Evolutionary conservation across 2,113 vertebrate species (phyloP).

Genomic region (Podilymbus podiceps): DNA sequence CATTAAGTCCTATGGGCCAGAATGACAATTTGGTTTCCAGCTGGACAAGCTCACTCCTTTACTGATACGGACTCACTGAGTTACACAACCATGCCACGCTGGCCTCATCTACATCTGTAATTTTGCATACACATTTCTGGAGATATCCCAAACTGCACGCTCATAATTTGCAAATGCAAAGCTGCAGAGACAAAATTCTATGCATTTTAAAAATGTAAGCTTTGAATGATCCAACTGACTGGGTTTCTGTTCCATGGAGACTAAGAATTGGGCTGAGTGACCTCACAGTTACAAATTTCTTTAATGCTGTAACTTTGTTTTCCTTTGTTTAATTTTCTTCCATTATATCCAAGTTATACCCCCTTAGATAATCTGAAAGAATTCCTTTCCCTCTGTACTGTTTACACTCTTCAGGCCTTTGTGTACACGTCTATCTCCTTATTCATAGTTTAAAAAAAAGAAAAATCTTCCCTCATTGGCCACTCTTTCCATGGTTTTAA

Average conservation of each 20-base stretch:
- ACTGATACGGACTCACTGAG: neutral
- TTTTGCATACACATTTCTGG: fast-evolving
- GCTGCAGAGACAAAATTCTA: neutral
- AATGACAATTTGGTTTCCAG: neutral
- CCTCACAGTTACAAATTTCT: neutral
- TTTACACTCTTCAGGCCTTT: constrained; percentile 61
- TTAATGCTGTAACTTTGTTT: neutral
- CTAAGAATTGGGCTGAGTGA: neutral
- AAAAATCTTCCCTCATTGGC: constrained; percentile 28
- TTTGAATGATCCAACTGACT: neutral
- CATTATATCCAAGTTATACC: constrained; percentile 51
- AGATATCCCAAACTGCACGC: neutral
- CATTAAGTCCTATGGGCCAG: neutral
- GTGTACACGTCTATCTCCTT: constrained; percentile 60
- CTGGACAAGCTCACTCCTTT: neutral
- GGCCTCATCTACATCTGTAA: neutral
- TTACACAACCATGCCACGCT: neutral
- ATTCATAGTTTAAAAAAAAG: constrained; percentile 24
- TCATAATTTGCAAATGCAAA: neutral
- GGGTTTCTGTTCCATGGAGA: neutral
- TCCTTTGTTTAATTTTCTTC: constrained; percentile 39
- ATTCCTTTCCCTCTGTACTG: constrained; percentile 53
- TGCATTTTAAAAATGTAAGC: neutral
- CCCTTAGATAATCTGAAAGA: constrained; percentile 34
- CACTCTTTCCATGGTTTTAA: constrained; percentile 25